Evolutionary conservation across 2,113 vertebrate species (phyloP).

Genomic region (Cnemophilus loriae): DNA sequence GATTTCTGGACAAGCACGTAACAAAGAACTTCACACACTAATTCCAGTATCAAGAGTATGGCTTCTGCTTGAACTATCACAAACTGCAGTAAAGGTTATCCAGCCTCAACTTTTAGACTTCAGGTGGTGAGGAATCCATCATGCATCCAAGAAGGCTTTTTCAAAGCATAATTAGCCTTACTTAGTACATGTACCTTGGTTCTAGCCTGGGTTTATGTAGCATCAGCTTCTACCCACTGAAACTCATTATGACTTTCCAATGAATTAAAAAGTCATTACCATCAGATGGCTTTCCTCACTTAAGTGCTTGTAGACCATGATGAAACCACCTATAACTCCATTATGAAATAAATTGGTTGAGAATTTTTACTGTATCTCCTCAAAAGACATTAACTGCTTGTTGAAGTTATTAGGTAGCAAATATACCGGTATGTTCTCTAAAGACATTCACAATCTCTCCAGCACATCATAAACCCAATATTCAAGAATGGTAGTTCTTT

Average conservation of each 20-base stretch:
- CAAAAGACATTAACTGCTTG: conserved; percentile 3
- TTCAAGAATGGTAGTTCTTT: neutral
- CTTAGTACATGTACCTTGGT: neutral
- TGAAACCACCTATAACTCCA: neutral
- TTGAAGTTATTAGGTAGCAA: conserved; percentile 33
- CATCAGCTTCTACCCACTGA: neutral
- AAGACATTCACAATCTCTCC: neutral
- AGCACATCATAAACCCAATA: neutral
- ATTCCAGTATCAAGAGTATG: neutral
- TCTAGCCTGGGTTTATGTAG: neutral
- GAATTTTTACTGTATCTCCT: conserved; percentile 5
- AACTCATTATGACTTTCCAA: neutral
- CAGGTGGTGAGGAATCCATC: neutral
- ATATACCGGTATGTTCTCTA: neutral
- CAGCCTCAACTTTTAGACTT: neutral
- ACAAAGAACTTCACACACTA: neutral
- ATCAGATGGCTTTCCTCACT: conserved; percentile 15
- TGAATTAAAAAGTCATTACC: conserved; percentile 25
- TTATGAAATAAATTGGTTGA: conserved; percentile 28
- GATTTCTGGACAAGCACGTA: neutral
- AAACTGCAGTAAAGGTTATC: neutral
- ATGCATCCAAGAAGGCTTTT: neutral
- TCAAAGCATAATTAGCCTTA: neutral
- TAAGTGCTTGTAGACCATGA: conserved; percentile 1
- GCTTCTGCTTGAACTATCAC: neutral